phyloP scores from a whole-genome alignment of 2,888 invertebrate genomes.

The Muscina levida region DNA sequence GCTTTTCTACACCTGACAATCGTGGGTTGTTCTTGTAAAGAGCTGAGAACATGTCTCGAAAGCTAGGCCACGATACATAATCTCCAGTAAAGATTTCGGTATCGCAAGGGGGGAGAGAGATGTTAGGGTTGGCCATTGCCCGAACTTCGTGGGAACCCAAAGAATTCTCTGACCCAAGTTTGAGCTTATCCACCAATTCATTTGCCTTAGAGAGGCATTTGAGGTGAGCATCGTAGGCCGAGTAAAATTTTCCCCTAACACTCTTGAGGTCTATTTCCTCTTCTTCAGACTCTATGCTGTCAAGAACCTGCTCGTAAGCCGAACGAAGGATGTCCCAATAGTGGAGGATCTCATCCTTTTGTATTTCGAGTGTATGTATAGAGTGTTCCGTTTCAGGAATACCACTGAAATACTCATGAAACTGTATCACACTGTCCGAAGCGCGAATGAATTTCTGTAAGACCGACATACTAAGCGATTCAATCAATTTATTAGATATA shows the following conservation, averaged over 20 bases:
- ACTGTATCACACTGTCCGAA: too few relatives aligned
- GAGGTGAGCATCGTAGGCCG: not conserved
- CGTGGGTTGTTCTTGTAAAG: not conserved
- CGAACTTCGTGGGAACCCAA: too few relatives aligned
- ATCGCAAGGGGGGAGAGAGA: conserved; percentile 21
- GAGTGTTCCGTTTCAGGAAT: too few relatives aligned
- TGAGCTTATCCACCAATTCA: too few relatives aligned
- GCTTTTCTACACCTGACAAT: conserved; percentile 15
- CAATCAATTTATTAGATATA: too few relatives aligned
- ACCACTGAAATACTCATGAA: too few relatives aligned
- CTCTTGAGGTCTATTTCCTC: not conserved
- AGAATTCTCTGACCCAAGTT: too few relatives aligned
- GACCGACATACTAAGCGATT: too few relatives aligned
- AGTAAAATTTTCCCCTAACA: not conserved
- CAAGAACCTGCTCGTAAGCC: not conserved
- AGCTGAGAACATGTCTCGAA: not conserved
- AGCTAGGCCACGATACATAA: conserved; percentile 5
- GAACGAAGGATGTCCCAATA: not conserved
- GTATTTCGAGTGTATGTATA: not conserved
- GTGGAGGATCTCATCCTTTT: conserved; percentile 5
- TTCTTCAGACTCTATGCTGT: too few relatives aligned
- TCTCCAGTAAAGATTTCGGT: not conserved
- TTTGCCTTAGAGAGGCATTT: not conserved
- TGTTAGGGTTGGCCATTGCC: too few relatives aligned
- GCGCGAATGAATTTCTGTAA: too few relatives aligned